Conservation (phyloP, 2,888 invertebrate species). For the Myopa testacea region DNA sequence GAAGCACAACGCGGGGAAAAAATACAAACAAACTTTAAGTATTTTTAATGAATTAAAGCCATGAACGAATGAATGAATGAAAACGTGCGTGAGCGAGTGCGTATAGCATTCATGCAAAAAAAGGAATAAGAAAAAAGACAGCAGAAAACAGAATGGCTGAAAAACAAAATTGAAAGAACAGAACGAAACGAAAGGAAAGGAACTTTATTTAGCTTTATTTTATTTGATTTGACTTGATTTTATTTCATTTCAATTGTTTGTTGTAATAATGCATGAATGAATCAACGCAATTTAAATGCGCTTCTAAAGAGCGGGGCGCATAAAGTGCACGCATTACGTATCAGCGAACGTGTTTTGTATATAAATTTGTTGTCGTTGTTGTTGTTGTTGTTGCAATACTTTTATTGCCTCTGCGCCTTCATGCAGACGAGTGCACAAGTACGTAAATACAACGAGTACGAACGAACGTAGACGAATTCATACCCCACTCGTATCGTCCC, state of each 20-base stretch:
- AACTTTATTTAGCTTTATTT: too few relatives aligned
- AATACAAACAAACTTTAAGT: not conserved
- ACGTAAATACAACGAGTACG: too few relatives aligned
- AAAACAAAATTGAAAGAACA: too few relatives aligned
- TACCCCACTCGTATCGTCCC: too few relatives aligned
- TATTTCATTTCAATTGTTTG: too few relatives aligned
- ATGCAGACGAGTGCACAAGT: not conserved
- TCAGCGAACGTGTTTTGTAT: constrained; percentile 22
- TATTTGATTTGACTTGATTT: too few relatives aligned
- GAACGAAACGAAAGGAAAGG: too few relatives aligned
- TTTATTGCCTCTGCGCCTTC: not conserved
- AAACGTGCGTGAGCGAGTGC: not conserved
- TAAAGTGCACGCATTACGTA: constrained; percentile 7
- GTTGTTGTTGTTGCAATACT: constrained; percentile 3
- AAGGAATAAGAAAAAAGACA: not conserved
- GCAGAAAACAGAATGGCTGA: too few relatives aligned
- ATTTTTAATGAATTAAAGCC: not conserved
- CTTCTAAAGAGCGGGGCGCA: not conserved
- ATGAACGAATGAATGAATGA: not conserved
- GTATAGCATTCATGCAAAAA: not conserved
- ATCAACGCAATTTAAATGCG: not conserved
- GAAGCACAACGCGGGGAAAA: not conserved
- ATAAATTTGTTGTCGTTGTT: constrained; percentile 14
- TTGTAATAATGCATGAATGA: constrained; percentile 3
- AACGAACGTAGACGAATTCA: too few relatives aligned